These are phyloP conservation scores for Pteropus rufus DNA, from an alignment of 2,797 vertebrate species.

Conservation along the genomic window DNA sequence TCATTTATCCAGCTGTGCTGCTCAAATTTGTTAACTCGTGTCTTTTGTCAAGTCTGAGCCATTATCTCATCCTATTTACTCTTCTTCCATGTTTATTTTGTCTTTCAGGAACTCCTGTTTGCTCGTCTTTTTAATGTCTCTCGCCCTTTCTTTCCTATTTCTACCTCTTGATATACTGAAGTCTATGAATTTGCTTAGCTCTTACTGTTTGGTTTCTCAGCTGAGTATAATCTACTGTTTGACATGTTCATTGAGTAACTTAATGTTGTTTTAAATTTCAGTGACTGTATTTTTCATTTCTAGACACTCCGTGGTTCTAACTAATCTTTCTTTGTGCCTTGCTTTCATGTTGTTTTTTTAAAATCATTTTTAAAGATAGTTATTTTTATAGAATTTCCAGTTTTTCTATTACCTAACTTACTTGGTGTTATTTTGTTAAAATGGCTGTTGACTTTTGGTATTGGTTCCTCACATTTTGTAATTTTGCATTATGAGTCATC, in stretches of 20 bases:
- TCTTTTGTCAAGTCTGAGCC: background rate
- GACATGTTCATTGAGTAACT: background rate
- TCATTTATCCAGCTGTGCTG: background rate
- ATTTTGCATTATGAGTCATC: background rate
- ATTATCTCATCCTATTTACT: background rate
- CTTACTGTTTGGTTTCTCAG: background rate
- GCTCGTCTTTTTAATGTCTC: background rate
- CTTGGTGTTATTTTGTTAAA: background rate
- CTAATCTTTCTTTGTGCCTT: background rate
- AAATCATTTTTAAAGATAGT: background rate
- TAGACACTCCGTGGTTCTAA: background rate
- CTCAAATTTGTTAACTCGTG: background rate
- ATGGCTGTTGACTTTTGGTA: background rate
- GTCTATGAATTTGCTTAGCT: background rate
- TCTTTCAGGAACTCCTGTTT: background rate
- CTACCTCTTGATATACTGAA: background rate
- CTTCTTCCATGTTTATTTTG: background rate
- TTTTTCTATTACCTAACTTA: background rate
- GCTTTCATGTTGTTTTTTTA: background rate
- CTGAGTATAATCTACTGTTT: background rate
- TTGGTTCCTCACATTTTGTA: background rate
- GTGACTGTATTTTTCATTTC: background rate
- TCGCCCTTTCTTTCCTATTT: background rate
- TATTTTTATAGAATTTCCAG: background rate
- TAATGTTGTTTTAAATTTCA: background rate